These are phyloP conservation scores for Pantherophis guttatus DNA, from an alignment of 2,113 vertebrate genomes.

Conservation along the genomic window DNA sequence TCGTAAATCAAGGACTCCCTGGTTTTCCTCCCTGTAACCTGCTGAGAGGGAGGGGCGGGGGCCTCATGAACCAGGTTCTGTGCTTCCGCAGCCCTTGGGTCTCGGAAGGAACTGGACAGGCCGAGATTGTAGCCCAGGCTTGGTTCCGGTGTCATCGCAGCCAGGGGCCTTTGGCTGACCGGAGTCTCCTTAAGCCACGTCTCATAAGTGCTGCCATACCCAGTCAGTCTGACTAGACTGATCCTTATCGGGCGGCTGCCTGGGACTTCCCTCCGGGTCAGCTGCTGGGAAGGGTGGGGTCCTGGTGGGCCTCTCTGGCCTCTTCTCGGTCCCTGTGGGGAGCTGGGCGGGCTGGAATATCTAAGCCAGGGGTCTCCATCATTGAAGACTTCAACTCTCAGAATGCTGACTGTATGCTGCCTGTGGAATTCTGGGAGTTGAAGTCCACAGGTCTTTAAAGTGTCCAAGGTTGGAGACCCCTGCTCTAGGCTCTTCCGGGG, in stretches of 20 bases:
- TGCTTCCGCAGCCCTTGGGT: not conserved
- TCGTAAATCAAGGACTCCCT: no score
- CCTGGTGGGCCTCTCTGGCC: not conserved
- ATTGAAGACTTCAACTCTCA: not conserved
- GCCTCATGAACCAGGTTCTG: not conserved
- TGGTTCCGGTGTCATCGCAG: fast-evolving
- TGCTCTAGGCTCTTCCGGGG: not conserved
- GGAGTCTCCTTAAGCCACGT: not conserved
- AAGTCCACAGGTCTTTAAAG: not conserved
- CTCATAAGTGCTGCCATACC: not conserved
- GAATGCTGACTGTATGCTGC: not conserved
- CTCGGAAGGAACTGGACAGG: no score
- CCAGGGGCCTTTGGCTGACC: not conserved
- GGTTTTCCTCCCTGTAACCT: not conserved
- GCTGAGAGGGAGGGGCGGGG: not conserved
- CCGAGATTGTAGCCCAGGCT: fast-evolving
- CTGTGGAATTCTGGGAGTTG: not conserved
- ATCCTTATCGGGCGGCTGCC: not conserved
- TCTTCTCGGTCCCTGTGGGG: not conserved
- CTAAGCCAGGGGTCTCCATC: fast-evolving
- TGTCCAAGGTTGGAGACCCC: not conserved
- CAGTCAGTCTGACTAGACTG: fast-evolving
- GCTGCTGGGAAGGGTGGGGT: not conserved
- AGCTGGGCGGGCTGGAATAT: not conserved
- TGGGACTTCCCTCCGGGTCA: not conserved